Evolutionary conservation across 1,140 invertebrate species (phyloP), one percentile per base, ranked within the genome.

Genomic region (Trypoxylus dichotomus): DNA sequence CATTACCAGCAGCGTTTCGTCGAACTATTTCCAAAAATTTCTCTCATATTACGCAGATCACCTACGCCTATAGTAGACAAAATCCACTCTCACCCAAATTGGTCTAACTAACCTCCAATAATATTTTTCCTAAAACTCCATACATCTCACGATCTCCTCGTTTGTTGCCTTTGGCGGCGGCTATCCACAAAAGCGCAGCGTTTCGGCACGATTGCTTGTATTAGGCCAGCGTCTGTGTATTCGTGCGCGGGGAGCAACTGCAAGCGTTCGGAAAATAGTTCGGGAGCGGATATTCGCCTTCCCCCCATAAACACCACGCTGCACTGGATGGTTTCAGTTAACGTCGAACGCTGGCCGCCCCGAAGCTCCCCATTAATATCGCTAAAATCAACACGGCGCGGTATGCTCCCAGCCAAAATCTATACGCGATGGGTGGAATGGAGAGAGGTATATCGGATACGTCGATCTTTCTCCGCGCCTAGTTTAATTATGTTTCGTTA

Each of bases 401-500:
- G 47, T 54, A n/a, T 19, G 47, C 47, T 54, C 47, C 47, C 5
- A 37, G 32, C 32, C 32, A n/a, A 54, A 54, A 54, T 54, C 19
- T 19, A 54, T 54, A 54, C 47, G 47, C 15, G 15, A 3, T 19
- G 15, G 47, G 10, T 54, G 15, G 6, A 15, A 54, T n/a, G 15
- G 47, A 54, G 19, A n/a, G 13, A n/a, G 47, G 19, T n/a, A 54
- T 37, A 54, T 15, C 6, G 47, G 47, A n/a, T 54, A n/a, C 13
- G 47, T 54, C 47, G 47, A 54, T 68, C 60, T 68, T 29, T 29
- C 21, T 68, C 60, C 21, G 60, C 60, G 41, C 29, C 74, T 75
- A 75, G 74, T 75, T 75, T 75, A 75, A 75, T 75, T 75, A 75
- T 54, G 74, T 41, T 75, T 54, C 21, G 74, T 75, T 75, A 75